Conservation (phyloP, 2,113 vertebrate species). For the Trematocara marginatum region DNA sequence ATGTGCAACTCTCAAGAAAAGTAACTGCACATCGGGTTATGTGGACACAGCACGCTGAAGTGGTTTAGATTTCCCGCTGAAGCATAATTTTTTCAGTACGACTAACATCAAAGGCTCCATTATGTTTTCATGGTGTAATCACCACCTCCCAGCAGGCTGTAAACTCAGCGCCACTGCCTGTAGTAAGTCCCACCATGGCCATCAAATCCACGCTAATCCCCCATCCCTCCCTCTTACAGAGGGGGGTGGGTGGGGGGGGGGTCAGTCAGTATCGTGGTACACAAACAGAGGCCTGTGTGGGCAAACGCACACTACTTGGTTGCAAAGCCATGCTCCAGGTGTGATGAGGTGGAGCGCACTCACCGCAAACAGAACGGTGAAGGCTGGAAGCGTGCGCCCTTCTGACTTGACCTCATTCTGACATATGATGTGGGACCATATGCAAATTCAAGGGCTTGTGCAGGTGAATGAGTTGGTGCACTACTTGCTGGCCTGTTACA, state of each 20-base stretch:
- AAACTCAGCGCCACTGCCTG: conserved; percentile 27
- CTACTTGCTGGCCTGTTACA: background rate
- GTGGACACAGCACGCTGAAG: background rate
- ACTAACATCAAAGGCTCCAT: conserved; percentile 5
- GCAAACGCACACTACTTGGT: conserved; percentile 10
- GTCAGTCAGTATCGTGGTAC: background rate
- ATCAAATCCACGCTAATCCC: conserved; percentile 71
- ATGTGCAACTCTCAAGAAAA: background rate
- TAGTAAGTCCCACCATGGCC: conserved; percentile 49
- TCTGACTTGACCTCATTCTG: conserved; percentile 28
- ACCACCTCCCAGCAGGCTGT: conserved; percentile 39
- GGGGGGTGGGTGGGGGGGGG: background rate
- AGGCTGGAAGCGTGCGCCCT: background rate
- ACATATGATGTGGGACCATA: conserved; percentile 14
- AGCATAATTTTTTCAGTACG: background rate
- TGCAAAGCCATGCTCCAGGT: background rate
- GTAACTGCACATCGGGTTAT: background rate
- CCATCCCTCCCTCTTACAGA: conserved; percentile 4
- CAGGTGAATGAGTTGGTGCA: background rate
- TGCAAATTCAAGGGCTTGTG: conserved; percentile 14
- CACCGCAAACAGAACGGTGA: background rate
- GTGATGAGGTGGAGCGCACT: background rate
- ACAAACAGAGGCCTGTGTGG: background rate
- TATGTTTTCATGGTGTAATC: conserved; percentile 41
- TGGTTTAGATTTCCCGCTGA: too few species aligned